Conservation (phyloP, 2,797 vertebrate genomes). For the Eulemur rubriventer region DNA sequence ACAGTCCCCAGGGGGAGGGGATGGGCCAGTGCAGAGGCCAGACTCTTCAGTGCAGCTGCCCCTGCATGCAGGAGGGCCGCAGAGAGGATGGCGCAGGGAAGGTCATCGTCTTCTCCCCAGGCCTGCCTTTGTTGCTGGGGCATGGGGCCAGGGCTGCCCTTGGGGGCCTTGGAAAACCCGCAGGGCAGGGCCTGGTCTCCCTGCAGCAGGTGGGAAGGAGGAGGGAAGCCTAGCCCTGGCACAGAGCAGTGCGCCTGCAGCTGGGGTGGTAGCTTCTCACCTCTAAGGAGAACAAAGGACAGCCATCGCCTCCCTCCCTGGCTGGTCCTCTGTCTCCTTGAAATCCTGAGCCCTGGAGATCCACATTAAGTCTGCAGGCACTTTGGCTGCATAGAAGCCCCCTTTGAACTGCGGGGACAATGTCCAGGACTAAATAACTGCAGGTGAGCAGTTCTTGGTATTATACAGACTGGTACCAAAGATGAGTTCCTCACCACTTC, state of each 20-base stretch:
- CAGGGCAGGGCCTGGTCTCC: fast-evolving
- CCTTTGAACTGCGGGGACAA: not conserved
- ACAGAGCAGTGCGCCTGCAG: too few species aligned
- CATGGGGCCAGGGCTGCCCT: not conserved
- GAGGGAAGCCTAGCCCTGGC: not conserved
- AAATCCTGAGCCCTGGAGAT: not conserved
- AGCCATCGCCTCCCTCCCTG: not conserved
- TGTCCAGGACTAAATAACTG: not conserved
- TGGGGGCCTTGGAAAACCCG: not conserved
- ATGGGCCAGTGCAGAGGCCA: not conserved
- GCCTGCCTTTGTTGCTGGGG: not conserved
- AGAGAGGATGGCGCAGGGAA: fast-evolving
- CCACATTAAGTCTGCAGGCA: not conserved
- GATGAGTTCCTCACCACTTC: not conserved
- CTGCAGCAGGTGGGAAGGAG: not conserved
- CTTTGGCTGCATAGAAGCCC: not conserved
- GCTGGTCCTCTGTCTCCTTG: not conserved
- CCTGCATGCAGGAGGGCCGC: fast-evolving
- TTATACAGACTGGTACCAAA: slow-evolving; percentile 27
- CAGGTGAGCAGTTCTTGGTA: slow-evolving; percentile 18
- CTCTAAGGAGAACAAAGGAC: not conserved
- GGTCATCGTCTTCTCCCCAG: not conserved
- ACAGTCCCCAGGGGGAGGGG: not conserved
- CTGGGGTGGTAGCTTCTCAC: not conserved
- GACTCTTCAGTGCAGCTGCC: not conserved